Conservation (phyloP, 2,113 vertebrate species). For the Clarias macrocephalus region DNA sequence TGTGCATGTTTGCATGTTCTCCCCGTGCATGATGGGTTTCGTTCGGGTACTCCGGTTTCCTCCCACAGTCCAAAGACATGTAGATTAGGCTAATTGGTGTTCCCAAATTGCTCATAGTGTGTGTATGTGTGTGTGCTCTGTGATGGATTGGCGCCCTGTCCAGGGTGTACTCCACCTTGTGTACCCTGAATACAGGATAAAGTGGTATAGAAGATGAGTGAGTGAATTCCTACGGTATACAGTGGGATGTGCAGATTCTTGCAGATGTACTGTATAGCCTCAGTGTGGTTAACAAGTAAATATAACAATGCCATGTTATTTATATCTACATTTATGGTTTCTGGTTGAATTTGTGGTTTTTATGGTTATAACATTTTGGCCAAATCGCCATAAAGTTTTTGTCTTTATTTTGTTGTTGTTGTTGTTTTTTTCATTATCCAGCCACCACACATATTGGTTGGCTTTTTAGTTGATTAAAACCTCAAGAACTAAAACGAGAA, state of each 20-base stretch:
- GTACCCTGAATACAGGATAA: no score
- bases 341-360: neutral
- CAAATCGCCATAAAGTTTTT: neutral
- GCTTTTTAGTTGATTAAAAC: neutral
- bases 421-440: neutral
- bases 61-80: no score
- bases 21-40: no score
- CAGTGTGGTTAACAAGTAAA: neutral
- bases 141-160: no score
- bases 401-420: neutral
- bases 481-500: neutral
- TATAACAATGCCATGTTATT: neutral
- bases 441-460: neutral
- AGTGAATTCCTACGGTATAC: neutral
- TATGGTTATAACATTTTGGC: neutral
- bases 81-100: no score
- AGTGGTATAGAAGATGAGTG: no score
- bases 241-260: neutral
- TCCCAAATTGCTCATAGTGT: no score
- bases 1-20: no score
- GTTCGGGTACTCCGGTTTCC: no score
- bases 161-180: no score
- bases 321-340: neutral
- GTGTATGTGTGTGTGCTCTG: no score
- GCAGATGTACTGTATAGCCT: neutral